A percentile compares a stretch with the other conserved stretches of the same genome.
phyloP scores from a whole-genome alignment of 2,113 vertebrate species.

The Perca fluviatilis region DNA sequence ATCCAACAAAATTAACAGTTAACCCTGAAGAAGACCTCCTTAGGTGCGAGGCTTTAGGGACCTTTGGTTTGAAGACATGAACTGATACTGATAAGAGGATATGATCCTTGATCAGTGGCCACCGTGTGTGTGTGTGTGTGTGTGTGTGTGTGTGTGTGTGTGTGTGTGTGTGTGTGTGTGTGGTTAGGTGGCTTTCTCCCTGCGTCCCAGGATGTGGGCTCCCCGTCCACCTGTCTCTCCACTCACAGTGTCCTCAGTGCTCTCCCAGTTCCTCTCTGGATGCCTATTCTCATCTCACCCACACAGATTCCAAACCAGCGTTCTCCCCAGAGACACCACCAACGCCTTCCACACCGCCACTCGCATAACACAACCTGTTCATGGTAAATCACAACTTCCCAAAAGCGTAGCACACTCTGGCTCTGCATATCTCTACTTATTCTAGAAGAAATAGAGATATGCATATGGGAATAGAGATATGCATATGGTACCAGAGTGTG shows the following conservation, averaged over 20 bases:
- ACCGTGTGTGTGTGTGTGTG: slow-evolving; percentile 42
- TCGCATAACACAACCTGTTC: slow-evolving; percentile 59
- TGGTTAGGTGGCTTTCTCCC: slow-evolving; percentile 79
- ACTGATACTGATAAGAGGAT: slow-evolving; percentile 87
- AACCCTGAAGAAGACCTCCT: slow-evolving; percentile 4
- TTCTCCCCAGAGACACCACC: slow-evolving; percentile 69
- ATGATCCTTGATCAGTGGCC: slow-evolving; percentile 51
- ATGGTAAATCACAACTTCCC: slow-evolving; percentile 55
- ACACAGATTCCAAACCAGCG: slow-evolving; percentile 60
- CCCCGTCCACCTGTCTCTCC: slow-evolving; percentile 80
- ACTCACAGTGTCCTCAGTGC: slow-evolving; percentile 59
- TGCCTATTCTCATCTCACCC: slow-evolving; percentile 77
- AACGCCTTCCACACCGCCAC: slow-evolving; percentile 30
- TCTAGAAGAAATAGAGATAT: too few species aligned
- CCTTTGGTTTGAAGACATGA: slow-evolving; percentile 68
- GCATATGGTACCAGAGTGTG: too few species aligned
- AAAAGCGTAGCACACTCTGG: neutral
- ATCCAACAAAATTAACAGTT: neutral
- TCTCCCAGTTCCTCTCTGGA: slow-evolving; percentile 82
- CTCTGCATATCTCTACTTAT: too few species aligned
- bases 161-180: slow-evolving; percentile 37
- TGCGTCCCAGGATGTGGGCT: slow-evolving; percentile 79
- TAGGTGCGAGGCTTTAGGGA: slow-evolving; percentile 8
- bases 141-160: slow-evolving; percentile 35
- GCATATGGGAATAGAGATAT: too few species aligned